Base-by-base conservation (phyloP, 2,888 invertebrate genomes). In the Embidobia sp. region DNA sequence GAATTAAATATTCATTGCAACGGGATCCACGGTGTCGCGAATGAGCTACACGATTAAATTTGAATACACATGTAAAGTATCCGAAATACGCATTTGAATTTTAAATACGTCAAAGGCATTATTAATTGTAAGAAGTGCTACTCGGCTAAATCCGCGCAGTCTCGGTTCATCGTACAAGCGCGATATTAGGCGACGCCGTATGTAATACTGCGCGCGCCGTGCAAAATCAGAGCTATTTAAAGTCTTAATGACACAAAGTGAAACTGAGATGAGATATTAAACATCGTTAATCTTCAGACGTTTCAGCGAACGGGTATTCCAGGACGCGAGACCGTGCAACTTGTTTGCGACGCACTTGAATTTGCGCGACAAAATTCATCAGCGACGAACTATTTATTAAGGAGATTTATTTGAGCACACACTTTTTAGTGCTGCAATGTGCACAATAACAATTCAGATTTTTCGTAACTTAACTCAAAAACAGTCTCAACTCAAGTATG, bases 231-330 rank as follows among this genome's bases (percentile, higher is more conserved):
- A 31, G 35, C 57, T 75, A 48, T 48, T 67, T 67, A 33, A 49
- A 63, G 40, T 55, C 69, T 55, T 69, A 55, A 69, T 55, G 63
- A 69, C 55, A 63, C 31, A 69, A 75, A 63, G 67, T 44, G 55
- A 63, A 66, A 66, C 59, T 51, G 22, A 55, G 42, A 75, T 61
- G 67, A 61, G 53, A 67, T 67, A 67, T 63, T 75, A 51, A 61
- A 67, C 67, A 40, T 67, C 67, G 67, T 75, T 67, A 74, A 67
- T 67, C 61, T 59, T 49, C 19, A 44, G 64, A 51, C 57, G 49
- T 59, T 73, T 59, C 33, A 61, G 19, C 22, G 53, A 49, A 35
- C 18, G 15, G 16, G 33, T 44, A 61, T 37, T 61, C 53, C 61
- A 15, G 48, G 27, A 26, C 15, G 55, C 55, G 18, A 19, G 19